Base-by-base conservation (phyloP, 2,797 vertebrate genomes). In the Hippoglossus hippoglossus region DNA sequence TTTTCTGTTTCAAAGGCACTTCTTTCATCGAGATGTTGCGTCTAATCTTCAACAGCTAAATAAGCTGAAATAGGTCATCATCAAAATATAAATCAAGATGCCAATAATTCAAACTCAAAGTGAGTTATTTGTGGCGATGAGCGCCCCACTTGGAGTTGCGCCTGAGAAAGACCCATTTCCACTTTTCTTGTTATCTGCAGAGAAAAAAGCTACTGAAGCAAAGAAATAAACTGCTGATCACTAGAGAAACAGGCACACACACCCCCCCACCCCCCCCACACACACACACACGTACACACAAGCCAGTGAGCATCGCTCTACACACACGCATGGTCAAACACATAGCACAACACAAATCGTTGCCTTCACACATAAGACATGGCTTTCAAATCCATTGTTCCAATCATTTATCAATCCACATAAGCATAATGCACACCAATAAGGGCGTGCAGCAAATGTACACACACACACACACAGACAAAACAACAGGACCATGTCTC, bases 151-250 rank as follows among this genome's bases (percentile, higher is more conserved):
- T 2, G 0, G 49, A 66, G 53, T 55, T 60, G 60, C 63, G 66
- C 65, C 70, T 21, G 53, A 75, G 71, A 80, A 76, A 75, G 44
- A 77, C 28, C 52, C 34, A 52, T 82, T 85, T 79, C 77, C 64
- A 88, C 67, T 80, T 88, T 80, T 55, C 78, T 82, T 58, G 67
- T 84, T 86, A 79, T 85, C 72, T 61, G 75, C 69, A 60, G 55
- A 65, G 72, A 52, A 81, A 80, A 81, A 84, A 65, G 36, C 54
- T 49, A 79, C 78, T 73, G 77, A 77, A 76, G 82, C 86, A 82
- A 80, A 86, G 73, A 82, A 80, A 84, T 62, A 75, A 86, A 90
- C 58, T 82, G 82, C 86, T 87, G 84, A 91, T 85, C 25, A 34
- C 55, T 47, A 28, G 28, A 41, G 63, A 83, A 82, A 81, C 44